phyloP scores from a whole-genome alignment of 2,113 vertebrate species.

The Fulmarus glacialis region DNA sequence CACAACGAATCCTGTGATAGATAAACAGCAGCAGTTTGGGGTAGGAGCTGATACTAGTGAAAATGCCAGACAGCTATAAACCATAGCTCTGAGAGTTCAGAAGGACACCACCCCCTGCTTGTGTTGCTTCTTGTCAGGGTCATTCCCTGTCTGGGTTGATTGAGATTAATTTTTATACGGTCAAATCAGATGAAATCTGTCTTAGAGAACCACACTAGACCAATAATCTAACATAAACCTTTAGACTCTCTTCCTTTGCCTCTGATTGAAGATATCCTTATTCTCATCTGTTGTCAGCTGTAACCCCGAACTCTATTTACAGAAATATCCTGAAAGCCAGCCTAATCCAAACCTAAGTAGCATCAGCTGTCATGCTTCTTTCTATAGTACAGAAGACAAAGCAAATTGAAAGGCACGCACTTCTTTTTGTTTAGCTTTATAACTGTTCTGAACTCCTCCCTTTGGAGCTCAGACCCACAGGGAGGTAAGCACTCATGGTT shows the following conservation, averaged over 20 bases:
- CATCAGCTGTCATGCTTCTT: neutral
- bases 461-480: neutral
- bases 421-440: neutral
- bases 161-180: neutral
- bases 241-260: neutral
- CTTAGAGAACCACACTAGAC: neutral
- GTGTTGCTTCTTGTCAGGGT: conserved; percentile 27
- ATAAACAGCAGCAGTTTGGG: neutral
- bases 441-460: neutral
- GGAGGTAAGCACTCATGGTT: neutral
- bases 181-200: neutral
- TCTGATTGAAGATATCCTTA: neutral
- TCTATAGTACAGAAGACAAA: neutral
- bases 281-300: neutral
- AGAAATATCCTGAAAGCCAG: neutral
- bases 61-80: neutral
- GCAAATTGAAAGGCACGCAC: neutral
- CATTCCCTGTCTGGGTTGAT: neutral
- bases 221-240: neutral
- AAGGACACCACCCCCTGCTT: neutral
- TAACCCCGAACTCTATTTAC: neutral
- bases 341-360: neutral
- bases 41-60: neutral
- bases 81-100: neutral
- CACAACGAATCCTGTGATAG: neutral